Evolutionary conservation across 2,888 invertebrate genomes (phyloP), one percentile per base, ranked within the genome.

Genomic region (Tachina fera): DNA sequence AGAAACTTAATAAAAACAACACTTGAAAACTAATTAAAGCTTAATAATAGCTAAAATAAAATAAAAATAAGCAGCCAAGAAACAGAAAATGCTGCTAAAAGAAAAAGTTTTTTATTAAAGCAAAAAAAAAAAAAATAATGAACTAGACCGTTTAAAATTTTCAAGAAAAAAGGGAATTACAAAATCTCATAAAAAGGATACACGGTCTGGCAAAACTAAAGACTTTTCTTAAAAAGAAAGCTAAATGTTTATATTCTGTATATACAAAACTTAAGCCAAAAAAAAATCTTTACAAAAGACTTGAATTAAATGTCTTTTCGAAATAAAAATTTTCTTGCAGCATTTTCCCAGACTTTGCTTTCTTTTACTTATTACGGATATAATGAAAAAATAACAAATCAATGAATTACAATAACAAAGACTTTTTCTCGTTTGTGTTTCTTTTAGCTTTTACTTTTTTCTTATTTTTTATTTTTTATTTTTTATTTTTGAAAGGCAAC

Each of bases 11-110:
- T 91, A 89, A 90, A 91, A 91, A 90, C 88, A 90, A 88, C 91
- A 91, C 91, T 91, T 91, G 91, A 91, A 91, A 91, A 91, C 91
- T 91, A 91, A 91, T 91, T 91, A 91, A 91, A 91, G 90, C 88
- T 90, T 90, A 91, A 91, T 91, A 91, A 91, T 88, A 89, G 85
- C 74, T 87, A 83, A 65, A 60, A 47, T 9, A 67, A 67, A 86
- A 85, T 78, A 82, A 82, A 84, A 87, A 75, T 60, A 65, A 87
- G 83, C 13, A 41, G 41, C 60, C 58, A 70, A 84, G 58, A 76
- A 65, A 53, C 79, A 86, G 88, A 84, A 31, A 31, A 31, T 31
- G 3, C 31, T 31, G 77, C 88, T 84, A 87, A 89, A 89, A 88
- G 82, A 88, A 74, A 67, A 76, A 88, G 88, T 90, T 89, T 88